Evolutionary conservation across 2,113 vertebrate genomes (phyloP), one percentile per base, ranked within the genome.

Genomic region (Carassius auratus): DNA sequence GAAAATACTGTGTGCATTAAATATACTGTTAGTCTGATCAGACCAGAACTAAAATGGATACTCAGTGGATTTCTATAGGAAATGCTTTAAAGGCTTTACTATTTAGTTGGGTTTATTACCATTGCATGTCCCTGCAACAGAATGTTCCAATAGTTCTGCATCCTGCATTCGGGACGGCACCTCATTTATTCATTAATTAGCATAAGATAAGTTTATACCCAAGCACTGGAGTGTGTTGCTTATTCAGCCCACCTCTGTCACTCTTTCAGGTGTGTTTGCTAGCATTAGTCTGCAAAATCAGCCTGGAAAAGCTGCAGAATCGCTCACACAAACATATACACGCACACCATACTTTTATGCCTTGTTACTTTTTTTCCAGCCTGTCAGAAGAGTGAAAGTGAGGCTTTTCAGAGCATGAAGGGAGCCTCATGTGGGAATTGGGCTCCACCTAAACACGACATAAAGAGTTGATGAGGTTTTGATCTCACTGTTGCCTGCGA

Each of bases 381-480:
- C 38, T 82, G 64, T 82, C 48, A 88, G 86, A 42, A 85, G 78
- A 45, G 48, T 86, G 75, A 55, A 76, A 69, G 30, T 50, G 33
- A 81, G 50, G 59, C 83, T 90, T 85, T 89, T 84, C 48, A 30
- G 85, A 81, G 83, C 42, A 84, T 86, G 74, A 84, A 84, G 86
- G 87, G 59, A 68, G 77, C 84, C 57, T 57, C 73, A 59, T 86
- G 68, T 75, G 85, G 87, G 85, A 86, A 87, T 87, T 75, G 42
- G 64, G 81, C 86, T 87, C 57, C 74, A 83, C 80, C 84, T 68
- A 83, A 88, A 88, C 79, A 87, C 66, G 76, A 85, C 83, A 84
- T 84, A 73, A 88, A 86, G 84, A 86, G 84, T 79, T 87, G 86
- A 90, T 86, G 83, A 86, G 85, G 74, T 88, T 90, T 90, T 88